Evolutionary conservation across 2,888 invertebrate species (phyloP), one percentile per base, ranked within the genome.

Genomic region (Amblyteles armatorius): DNA sequence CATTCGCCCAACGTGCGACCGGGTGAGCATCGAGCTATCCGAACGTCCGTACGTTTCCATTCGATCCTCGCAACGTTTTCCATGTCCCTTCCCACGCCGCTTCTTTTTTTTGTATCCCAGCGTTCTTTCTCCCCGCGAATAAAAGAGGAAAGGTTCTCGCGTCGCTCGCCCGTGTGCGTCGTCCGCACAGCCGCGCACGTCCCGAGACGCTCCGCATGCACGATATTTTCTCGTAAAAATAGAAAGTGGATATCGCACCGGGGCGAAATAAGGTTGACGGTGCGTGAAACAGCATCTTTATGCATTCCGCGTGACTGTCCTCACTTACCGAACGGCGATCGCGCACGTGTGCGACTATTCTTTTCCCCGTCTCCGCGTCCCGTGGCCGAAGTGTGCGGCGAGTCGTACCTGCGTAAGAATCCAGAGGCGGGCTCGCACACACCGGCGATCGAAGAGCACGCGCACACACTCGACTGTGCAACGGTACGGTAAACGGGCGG

Each of bases 231-330:
- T 74, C 85, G 79, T 79, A 79, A 85, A 85, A 82, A 85, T 82
- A 57, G 79, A 33, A 72, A 78, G 81, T 72, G 76, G 79, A 73
- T 79, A 79, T 77, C 67, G 77, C 65, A 40, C 36, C 67, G 52
- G 78, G 78, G 69, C 74, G 82, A 84, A 84, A 82, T 79, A 85
- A 85, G 82, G 84, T 79, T 85, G 84, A 85, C 84, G 82, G 79
- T 82, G 84, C 82, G 84, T 84, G 79, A 84, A 84, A 84, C 82
- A 79, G 82, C 84, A 84, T 84, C 84, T 84, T 84, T 84, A 84
- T 84, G 84, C 84, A 84, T 84, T 84, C 84, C 84, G 84, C 84
- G 84, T 84, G 84, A 85, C 82, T 82, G 79, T 85, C 84, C 84
- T 82, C 82, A 76, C 82, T 82, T 85, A 85, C 79, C 40, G 71